phyloP scores from a whole-genome alignment of 2,888 invertebrate genomes.

The Ganaspis brasiliensis region DNA sequence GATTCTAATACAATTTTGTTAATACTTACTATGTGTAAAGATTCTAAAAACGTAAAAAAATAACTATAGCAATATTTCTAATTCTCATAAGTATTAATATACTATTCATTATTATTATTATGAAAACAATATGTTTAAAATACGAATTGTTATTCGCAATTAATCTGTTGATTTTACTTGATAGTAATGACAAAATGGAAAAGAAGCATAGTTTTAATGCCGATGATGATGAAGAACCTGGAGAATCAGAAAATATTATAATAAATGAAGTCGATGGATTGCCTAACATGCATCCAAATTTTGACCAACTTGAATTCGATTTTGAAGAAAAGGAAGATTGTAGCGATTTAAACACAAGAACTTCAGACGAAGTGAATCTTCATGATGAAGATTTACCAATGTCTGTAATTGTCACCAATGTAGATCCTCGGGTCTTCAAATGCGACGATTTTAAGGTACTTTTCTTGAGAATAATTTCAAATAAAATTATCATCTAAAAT shows the following conservation, averaged over 20 bases:
- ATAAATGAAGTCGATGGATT: slow-evolving; percentile 93
- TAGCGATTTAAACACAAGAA: slow-evolving; percentile 71
- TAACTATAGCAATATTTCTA: no score
- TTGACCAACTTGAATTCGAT: slow-evolving; percentile 86
- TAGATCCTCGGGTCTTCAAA: slow-evolving; percentile 89
- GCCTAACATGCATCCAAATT: slow-evolving; percentile 91
- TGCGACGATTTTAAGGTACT: slow-evolving; percentile 80
- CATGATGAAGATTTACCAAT: slow-evolving; percentile 91
- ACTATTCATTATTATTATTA: no score
- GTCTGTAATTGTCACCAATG: slow-evolving; percentile 94
- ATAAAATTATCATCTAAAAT: not conserved
- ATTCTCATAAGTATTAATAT: no score
- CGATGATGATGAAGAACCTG: slow-evolving; percentile 71
- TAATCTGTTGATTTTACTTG: not conserved
- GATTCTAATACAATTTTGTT: no score
- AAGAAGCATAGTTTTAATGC: slow-evolving; percentile 65
- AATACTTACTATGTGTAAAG: no score
- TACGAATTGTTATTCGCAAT: no score
- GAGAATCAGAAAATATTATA: slow-evolving; percentile 86
- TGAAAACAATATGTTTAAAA: no score
- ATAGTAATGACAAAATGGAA: slow-evolving; percentile 69
- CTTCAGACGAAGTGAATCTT: slow-evolving; percentile 86
- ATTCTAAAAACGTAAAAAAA: no score
- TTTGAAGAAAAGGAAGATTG: slow-evolving; percentile 70
- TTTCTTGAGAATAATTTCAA: slow-evolving; percentile 24